Conservation (phyloP, 2,888 invertebrate genomes). For the Siphonodentalium dalli region DNA sequence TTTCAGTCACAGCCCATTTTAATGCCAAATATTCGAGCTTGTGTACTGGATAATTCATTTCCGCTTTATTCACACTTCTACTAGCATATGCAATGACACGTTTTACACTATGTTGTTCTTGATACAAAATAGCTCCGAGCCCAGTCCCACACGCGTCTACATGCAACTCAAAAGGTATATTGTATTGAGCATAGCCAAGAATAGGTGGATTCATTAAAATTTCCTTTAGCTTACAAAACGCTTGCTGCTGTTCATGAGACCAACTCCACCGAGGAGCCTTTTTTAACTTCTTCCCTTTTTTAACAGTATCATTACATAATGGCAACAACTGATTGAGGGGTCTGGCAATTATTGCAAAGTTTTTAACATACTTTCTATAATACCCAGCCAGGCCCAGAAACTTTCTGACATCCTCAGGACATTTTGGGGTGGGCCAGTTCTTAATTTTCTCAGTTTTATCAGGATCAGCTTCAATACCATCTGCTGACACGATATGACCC, state of each 20-base stretch:
- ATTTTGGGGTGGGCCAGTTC: too few species aligned
- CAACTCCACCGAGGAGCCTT: slow-evolving; percentile 13
- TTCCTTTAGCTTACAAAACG: slow-evolving; percentile 16
- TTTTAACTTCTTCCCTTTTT: background rate
- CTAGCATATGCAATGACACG: slow-evolving; percentile 29
- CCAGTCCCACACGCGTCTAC: slow-evolving; percentile 19
- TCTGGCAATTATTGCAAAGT: too few species aligned
- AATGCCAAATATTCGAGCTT: slow-evolving; percentile 26
- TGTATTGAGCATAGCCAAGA: slow-evolving; percentile 21
- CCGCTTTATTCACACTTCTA: slow-evolving; percentile 18
- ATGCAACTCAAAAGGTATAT: slow-evolving; percentile 24
- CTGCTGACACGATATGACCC: too few species aligned
- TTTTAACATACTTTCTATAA: too few species aligned
- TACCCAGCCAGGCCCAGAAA: too few species aligned
- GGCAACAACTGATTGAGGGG: too few species aligned
- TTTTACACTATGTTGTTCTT: slow-evolving; percentile 12
- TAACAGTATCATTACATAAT: too few species aligned
- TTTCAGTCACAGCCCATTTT: slow-evolving; percentile 27
- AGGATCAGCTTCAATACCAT: too few species aligned
- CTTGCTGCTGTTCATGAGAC: slow-evolving; percentile 5
- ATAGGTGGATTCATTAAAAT: slow-evolving; percentile 19
- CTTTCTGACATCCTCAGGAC: too few species aligned
- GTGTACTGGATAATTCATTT: slow-evolving; percentile 22
- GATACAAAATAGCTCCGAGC: slow-evolving; percentile 26
- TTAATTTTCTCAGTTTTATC: too few species aligned